Conservation (phyloP, 1,140 invertebrate genomes). For the Branchinecta lynchi region DNA sequence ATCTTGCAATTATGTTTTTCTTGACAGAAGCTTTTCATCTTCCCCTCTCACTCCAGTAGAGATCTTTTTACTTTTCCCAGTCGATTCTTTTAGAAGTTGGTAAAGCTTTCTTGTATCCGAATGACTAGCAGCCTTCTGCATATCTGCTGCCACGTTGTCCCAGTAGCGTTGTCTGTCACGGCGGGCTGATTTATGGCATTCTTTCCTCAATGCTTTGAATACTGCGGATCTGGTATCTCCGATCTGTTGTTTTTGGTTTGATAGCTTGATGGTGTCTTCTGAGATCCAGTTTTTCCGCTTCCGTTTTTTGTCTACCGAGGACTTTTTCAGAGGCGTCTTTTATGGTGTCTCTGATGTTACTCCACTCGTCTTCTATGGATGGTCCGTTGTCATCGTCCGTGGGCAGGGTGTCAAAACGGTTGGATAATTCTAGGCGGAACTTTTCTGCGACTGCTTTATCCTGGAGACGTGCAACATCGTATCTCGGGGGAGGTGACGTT, state of each 20-base stretch:
- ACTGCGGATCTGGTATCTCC: constrained; percentile 3
- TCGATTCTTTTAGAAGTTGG: too few relatives aligned
- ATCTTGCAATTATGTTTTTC: constrained; percentile 10
- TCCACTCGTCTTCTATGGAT: too few relatives aligned
- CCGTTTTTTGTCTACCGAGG: too few relatives aligned
- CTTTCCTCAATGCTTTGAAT: too few relatives aligned
- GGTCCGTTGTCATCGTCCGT: neutral
- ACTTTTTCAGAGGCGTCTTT: too few relatives aligned
- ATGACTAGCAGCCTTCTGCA: too few relatives aligned
- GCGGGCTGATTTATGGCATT: too few relatives aligned
- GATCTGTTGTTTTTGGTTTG: constrained; percentile 9
- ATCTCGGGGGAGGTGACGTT: neutral
- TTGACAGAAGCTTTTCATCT: constrained; percentile 6
- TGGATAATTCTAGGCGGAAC: constrained; percentile 5
- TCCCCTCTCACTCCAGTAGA: neutral
- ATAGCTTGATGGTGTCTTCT: constrained; percentile 5
- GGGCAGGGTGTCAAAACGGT: constrained; percentile 8
- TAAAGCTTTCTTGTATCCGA: too few relatives aligned
- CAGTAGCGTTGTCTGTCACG: too few relatives aligned
- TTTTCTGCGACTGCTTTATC: constrained; percentile 6
- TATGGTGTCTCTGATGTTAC: too few relatives aligned
- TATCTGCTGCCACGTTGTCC: too few relatives aligned
- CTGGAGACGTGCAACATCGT: neutral
- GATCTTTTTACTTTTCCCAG: constrained; percentile 1
- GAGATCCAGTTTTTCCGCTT: constrained; percentile 6